Evolutionary conservation across 2,888 invertebrate species (phyloP).

Genomic region (Endotricha flammealis): DNA sequence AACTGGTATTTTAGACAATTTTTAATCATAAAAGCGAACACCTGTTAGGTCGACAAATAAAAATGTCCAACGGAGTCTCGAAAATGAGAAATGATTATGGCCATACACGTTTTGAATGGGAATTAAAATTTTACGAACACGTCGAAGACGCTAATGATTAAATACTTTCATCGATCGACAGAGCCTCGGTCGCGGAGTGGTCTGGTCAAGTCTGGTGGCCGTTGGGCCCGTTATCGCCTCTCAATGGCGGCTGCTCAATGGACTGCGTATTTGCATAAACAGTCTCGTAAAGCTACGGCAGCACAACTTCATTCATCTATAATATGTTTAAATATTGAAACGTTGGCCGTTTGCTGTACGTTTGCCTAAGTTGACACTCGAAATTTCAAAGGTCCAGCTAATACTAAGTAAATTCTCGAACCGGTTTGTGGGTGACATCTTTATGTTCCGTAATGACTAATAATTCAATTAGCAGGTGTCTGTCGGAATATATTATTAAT

Average conservation of each 20-base stretch:
- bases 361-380: constrained; percentile 4
- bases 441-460: constrained; percentile 26
- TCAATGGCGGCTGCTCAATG: constrained; percentile 53
- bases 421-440: constrained; percentile 17
- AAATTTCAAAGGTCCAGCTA: background rate
- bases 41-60: constrained; percentile 18
- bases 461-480: constrained; percentile 27
- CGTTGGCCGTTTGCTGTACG: background rate
- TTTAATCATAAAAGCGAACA: constrained; percentile 15
- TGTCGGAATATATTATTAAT: constrained; percentile 22
- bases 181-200: constrained; percentile 28
- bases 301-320: constrained; percentile 27
- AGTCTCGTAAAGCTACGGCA: constrained; percentile 35
- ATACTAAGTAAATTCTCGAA: constrained; percentile 12
- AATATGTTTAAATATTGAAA: constrained; percentile 17
- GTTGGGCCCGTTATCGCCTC: constrained; percentile 34
- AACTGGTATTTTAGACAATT: background rate
- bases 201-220: constrained; percentile 19
- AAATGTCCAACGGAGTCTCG: constrained; percentile 13
- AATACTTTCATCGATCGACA: constrained; percentile 22
- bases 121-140: constrained; percentile 20
- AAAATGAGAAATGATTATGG: constrained; percentile 22
- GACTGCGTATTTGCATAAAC: constrained; percentile 49
- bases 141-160: constrained; percentile 21
- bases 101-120: constrained; percentile 16